Conservation (phyloP, 2,888 invertebrate species). For the Meteorus colon region DNA sequence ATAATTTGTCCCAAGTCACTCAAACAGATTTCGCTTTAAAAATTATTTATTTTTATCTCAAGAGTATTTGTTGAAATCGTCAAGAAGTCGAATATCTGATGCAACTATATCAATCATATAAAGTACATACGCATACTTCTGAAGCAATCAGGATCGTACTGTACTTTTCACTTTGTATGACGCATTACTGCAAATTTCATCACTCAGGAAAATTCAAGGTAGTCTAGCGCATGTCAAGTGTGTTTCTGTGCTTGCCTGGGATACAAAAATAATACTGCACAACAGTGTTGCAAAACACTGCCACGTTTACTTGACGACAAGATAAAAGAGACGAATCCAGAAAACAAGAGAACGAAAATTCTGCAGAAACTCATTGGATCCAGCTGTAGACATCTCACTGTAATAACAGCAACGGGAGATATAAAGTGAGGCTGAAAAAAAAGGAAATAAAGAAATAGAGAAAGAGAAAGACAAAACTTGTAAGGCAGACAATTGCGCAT, state of each 20-base stretch:
- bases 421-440: too few species aligned
- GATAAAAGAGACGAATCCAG: background rate
- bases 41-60: too few species aligned
- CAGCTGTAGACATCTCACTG: background rate
- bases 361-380: background rate
- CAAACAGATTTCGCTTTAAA: too few species aligned
- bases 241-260: background rate
- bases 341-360: background rate
- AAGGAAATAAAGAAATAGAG: background rate
- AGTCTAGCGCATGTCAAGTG: background rate
- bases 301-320: background rate
- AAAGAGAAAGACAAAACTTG: background rate
- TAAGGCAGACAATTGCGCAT: background rate
- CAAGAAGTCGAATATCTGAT: too few species aligned
- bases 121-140: background rate
- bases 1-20: too few species aligned
- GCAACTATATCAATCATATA: too few species aligned
- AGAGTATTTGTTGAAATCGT: too few species aligned
- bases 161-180: too few species aligned
- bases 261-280: background rate
- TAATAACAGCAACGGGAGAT: background rate
- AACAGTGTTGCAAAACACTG: background rate
- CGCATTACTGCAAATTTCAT: background rate
- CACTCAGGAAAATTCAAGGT: conserved; percentile 3
- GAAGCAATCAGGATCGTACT: too few species aligned